These are phyloP conservation scores for Cryptus viduatorius DNA, from an alignment of 2,888 invertebrate genomes.

Conservation along the genomic window DNA sequence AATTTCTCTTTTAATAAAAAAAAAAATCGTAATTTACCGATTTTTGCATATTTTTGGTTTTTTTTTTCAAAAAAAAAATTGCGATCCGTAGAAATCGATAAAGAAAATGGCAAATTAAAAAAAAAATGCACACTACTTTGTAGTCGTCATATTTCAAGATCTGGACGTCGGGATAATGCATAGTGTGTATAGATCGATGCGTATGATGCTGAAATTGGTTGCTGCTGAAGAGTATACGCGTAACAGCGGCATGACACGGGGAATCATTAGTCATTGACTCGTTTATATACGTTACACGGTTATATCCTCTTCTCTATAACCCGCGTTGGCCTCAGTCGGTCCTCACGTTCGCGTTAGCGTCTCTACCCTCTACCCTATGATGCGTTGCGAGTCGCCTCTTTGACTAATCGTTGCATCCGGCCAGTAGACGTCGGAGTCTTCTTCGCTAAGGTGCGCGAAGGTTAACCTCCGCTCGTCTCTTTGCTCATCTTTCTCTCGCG, in stretches of 20 bases:
- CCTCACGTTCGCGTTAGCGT: constrained; percentile 45
- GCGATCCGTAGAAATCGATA: neutral
- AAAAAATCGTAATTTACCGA: too few species aligned
- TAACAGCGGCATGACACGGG: constrained; percentile 49
- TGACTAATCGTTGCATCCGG: constrained; percentile 67
- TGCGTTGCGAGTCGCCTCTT: constrained; percentile 52
- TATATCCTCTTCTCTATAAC: constrained; percentile 16
- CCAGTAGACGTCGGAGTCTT: constrained; percentile 29
- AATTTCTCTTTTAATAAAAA: too few species aligned
- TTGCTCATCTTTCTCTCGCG: constrained; percentile 58
- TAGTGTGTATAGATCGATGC: constrained; percentile 12
- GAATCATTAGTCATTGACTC: constrained; percentile 62
- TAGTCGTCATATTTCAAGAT: neutral
- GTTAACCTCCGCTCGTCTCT: constrained; percentile 62
- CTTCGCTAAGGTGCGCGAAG: constrained; percentile 51
- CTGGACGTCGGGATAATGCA: neutral
- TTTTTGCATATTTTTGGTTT: neutral
- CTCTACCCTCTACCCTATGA: constrained; percentile 38
- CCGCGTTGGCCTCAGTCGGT: neutral
- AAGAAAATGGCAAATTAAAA: neutral
- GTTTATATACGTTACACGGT: constrained; percentile 43
- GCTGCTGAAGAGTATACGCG: constrained; percentile 27
- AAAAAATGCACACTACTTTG: neutral
- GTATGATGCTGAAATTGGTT: constrained; percentile 1
- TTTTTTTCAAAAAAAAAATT: neutral